A percentile compares a stretch with the other conserved stretches of the same genome.
Evolutionary conservation across 2,797 vertebrate genomes (phyloP).

Genomic region (Ptychadena robeensis): DNA sequence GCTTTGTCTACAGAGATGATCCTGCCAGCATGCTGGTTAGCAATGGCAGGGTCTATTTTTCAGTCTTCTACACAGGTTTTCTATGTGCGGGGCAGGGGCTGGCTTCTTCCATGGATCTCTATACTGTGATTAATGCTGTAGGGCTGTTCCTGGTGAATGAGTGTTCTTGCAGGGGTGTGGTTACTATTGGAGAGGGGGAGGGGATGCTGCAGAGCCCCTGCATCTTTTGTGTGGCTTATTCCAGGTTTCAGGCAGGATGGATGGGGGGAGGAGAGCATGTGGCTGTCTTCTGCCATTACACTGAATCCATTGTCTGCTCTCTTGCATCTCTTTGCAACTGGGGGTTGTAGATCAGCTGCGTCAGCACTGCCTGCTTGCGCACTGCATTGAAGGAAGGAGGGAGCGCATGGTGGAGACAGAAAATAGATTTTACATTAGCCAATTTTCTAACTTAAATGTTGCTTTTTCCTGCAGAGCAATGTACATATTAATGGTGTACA

Average conservation of each 20-base stretch:
- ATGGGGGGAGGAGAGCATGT: constrained; percentile 36
- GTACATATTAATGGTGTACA: too few species aligned
- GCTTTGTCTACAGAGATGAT: neutral
- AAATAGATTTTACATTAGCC: too few species aligned
- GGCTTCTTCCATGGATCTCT: neutral
- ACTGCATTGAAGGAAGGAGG: neutral
- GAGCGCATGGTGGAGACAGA: neutral
- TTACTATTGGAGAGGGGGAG: too few species aligned
- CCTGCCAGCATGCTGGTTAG: constrained; percentile 4
- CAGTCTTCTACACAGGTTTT: neutral
- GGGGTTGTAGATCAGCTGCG: neutral
- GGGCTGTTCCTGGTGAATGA: neutral
- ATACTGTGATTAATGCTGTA: constrained; percentile 1
- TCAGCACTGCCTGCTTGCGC: constrained; percentile 29
- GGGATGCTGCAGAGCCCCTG: constrained; percentile 1
- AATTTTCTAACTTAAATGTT: too few species aligned
- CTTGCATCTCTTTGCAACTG: constrained; percentile 28
- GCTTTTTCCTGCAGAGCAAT: too few species aligned
- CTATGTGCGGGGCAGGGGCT: neutral
- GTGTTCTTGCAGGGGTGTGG: neutral
- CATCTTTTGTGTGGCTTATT: constrained; percentile 37
- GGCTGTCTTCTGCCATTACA: constrained; percentile 47
- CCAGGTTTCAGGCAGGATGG: constrained; percentile 12
- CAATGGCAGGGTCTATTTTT: neutral
- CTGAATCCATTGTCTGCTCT: constrained; percentile 47